These are phyloP conservation scores for Apoderus coryli DNA, from an alignment of 2,888 invertebrate genomes.

Conservation along the genomic window DNA sequence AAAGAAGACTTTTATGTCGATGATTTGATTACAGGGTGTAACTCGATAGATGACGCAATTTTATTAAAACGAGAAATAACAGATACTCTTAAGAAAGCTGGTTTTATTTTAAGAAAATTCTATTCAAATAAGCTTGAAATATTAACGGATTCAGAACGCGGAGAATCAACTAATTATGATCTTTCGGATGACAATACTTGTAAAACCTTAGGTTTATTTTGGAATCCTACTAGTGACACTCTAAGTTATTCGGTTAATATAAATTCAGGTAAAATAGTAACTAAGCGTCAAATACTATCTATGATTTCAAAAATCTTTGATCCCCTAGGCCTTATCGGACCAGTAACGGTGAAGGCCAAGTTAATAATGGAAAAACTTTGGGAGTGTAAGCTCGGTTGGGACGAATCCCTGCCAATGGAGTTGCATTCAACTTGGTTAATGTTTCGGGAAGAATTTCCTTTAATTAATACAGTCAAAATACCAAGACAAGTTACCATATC, in stretches of 20 bases:
- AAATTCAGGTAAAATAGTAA: constrained; percentile 9
- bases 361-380: constrained; percentile 14
- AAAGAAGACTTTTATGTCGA: constrained; percentile 18
- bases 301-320: constrained; percentile 13
- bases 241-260: constrained; percentile 5
- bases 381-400: constrained; percentile 13
- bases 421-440: constrained; percentile 7
- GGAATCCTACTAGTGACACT: constrained; percentile 7
- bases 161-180: constrained; percentile 10
- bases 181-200: constrained; percentile 7
- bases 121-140: constrained; percentile 10
- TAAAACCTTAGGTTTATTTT: constrained; percentile 9
- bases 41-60: constrained; percentile 8
- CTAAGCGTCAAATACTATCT: constrained; percentile 10
- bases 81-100: constrained; percentile 6
- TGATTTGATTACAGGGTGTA: constrained; percentile 13
- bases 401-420: constrained; percentile 12
- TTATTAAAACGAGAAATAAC: constrained; percentile 9
- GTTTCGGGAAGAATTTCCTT: constrained; percentile 7
- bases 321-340: constrained; percentile 13
- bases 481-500: constrained; percentile 9
- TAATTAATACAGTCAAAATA: constrained; percentile 9
- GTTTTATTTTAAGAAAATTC: constrained; percentile 13
- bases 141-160: constrained; percentile 6
- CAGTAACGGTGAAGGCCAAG: constrained; percentile 13